phyloP scores from a whole-genome alignment of 2,797 vertebrate species.

The Micrastur ruficollis region DNA sequence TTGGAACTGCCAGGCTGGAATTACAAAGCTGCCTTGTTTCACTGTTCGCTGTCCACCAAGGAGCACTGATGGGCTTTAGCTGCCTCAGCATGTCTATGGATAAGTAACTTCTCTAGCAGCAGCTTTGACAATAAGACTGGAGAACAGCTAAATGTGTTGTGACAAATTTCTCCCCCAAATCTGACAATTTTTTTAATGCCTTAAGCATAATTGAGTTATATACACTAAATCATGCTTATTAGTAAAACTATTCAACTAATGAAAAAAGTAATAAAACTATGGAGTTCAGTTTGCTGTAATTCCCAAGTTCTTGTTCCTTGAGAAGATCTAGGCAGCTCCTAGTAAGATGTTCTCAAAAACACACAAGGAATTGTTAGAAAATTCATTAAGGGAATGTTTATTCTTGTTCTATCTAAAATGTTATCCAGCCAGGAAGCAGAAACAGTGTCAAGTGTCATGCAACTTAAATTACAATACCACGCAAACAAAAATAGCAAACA shows the following conservation, averaged over 20 bases:
- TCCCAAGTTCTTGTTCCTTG: background rate
- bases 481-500: background rate
- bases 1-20: background rate
- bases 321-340: background rate
- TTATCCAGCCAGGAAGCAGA: background rate
- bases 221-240: background rate
- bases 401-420: background rate
- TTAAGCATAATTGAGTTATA: background rate
- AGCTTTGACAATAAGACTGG: background rate
- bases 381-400: background rate
- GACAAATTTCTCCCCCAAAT: background rate
- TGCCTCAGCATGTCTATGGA: background rate
- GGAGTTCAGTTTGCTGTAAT: background rate
- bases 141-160: background rate
- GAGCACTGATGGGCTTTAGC: background rate
- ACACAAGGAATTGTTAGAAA: background rate
- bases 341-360: background rate
- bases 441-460: background rate
- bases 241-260: background rate
- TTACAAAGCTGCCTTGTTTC: background rate
- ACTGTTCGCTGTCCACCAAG: background rate
- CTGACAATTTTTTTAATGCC: background rate
- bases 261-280: background rate
- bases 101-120: background rate
- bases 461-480: background rate